Evolutionary conservation across 1,140 invertebrate genomes (phyloP), one percentile per base, ranked within the genome.

Genomic region (Achroia grisella): DNA sequence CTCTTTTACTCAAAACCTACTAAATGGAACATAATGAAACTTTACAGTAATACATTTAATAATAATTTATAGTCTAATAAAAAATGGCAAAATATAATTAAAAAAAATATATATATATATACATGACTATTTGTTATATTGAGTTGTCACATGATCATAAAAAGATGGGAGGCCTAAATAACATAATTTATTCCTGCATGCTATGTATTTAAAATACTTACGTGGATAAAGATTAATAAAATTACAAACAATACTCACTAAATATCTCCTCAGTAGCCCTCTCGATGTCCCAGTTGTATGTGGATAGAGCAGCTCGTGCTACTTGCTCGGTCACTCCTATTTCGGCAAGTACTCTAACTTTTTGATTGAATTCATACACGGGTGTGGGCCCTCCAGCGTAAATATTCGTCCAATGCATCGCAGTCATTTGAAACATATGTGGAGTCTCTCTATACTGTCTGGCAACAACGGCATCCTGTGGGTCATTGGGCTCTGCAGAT

Each of bases 391-490:
- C 95, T 62, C 93, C 93, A 17, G 98, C 98, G 89, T 98, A 99
- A 10, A 93, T 89, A 71, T 93, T 92, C 48, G 97, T 96, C 98
- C 98, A 99, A 87, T 97, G 95, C 69, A 89, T 90, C 30, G 98
- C 98, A 39, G 97, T 99, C 70, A 92, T 87, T 50, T 89, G 87
- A 84, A 98, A 99, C 74, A 98, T 91, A 56, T 93, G 90, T 39
- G 89, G 89, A 71, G 96, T 91, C 62, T 97, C 95, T 89, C 97
- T 97, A 78, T 93, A 99, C 81, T 99, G 98, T 78, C 92, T 94
- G 30, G 98, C 98, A 10, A 99, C 98, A n/a, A 99, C 97, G 14
- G 95, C 96, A 86, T 97, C 95, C 81, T 97, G 96, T 10, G 97
- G 97, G 88, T 98, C 97, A 88, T 98, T 95, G 8, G 98, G 97